A percentile compares a stretch with the other conserved stretches of the same genome.
Evolutionary conservation across 1,140 invertebrate genomes (phyloP).

Genomic region (Contarinia nasturtii): DNA sequence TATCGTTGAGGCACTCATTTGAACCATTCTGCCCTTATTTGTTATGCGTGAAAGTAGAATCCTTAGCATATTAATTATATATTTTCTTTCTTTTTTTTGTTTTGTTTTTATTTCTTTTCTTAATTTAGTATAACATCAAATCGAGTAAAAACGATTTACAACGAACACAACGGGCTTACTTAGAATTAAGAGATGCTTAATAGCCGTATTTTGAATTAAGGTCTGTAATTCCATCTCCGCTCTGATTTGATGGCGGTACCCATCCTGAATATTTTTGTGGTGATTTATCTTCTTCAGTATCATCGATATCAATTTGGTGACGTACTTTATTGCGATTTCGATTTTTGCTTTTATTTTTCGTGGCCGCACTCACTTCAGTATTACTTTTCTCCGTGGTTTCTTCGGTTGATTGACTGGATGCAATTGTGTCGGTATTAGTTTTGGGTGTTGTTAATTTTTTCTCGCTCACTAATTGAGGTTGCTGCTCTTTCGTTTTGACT

Average conservation of each 20-base stretch:
- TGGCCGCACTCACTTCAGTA: conserved; percentile 4
- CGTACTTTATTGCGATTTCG: conserved; percentile 18
- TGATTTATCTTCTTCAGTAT: conserved; percentile 28
- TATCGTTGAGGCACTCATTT: too few species aligned
- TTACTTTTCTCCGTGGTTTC: conserved; percentile 1
- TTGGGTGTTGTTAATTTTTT: not conserved
- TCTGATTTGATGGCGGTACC: conserved; percentile 56
- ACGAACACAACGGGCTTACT: too few species aligned
- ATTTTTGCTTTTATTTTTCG: conserved; percentile 7
- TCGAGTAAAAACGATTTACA: too few species aligned
- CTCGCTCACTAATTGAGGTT: not conserved
- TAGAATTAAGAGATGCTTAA: conserved; percentile 16
- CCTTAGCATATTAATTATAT: too few species aligned
- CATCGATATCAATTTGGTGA: conserved; percentile 23
- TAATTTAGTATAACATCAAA: too few species aligned
- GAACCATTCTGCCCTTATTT: too few species aligned
- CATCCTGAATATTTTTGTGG: conserved; percentile 50
- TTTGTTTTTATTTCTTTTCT: too few species aligned
- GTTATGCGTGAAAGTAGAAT: too few species aligned
- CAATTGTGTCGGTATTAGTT: not conserved
- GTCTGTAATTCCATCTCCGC: conserved; percentile 58
- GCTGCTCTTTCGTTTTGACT: not conserved
- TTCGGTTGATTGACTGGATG: not conserved
- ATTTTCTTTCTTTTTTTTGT: too few species aligned
- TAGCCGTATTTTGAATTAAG: conserved; percentile 73